phyloP scores from a whole-genome alignment of 2,113 vertebrate species.

The Alectura lathami region DNA sequence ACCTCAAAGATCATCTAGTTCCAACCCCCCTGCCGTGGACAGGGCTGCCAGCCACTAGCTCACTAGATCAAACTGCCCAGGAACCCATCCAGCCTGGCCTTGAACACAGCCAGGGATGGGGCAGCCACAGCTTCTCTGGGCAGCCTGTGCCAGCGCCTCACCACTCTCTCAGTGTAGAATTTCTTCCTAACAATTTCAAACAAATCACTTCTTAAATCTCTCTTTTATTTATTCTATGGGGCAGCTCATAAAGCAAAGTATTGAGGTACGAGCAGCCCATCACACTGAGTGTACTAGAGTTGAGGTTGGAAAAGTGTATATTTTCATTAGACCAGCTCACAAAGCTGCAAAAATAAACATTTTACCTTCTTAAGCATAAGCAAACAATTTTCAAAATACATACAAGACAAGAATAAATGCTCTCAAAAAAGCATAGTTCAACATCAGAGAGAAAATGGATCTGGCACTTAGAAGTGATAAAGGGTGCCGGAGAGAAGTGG shows the following conservation, averaged over 20 bases:
- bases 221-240: neutral
- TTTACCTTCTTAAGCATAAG: neutral
- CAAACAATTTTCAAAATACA: neutral
- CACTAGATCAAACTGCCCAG: too few species aligned
- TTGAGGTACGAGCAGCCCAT: neutral
- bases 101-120: too few species aligned
- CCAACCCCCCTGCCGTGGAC: too few species aligned
- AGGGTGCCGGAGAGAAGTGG: neutral
- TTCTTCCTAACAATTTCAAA: neutral
- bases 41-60: too few species aligned
- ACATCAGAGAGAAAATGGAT: neutral
- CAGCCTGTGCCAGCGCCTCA: too few species aligned
- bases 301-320: neutral
- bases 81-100: too few species aligned
- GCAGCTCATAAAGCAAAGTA: neutral
- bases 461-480: neutral
- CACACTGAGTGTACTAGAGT: neutral
- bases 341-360: neutral
- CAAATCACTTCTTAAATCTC: neutral
- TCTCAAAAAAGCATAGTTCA: neutral
- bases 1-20: too few species aligned
- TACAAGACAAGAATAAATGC: neutral
- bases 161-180: too few species aligned
- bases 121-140: too few species aligned
- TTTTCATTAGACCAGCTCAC: neutral